Base-by-base conservation (phyloP, 2,888 invertebrate species). In the Lordiphosa fenestrarum region DNA sequence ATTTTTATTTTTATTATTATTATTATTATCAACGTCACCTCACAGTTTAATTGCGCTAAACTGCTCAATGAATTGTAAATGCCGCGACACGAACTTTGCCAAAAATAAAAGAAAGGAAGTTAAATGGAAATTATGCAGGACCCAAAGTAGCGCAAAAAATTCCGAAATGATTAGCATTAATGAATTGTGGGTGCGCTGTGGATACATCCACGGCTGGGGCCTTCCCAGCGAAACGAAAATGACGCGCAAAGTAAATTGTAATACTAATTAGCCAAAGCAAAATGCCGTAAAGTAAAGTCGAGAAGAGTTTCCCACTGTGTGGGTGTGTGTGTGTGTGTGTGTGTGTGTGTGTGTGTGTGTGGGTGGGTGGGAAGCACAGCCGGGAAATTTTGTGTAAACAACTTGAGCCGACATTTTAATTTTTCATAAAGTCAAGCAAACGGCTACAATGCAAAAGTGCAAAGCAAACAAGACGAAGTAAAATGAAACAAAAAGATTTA, bases 1-100 rank as follows among this genome's bases (percentile, higher is more conserved):
- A 52, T 69, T 53, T 63, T 69, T 78, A 66, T 74, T 55, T n/a
- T 19, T 19, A 19, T 25, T 25, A 35, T 40, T 56, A 52, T 69
- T 53, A 65, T 69, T 78, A 66, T 74, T 55, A 53, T 70, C 44
- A 44, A 33, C 44, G 62, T 58, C 63, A 62, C 57, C 66, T 71
- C 66, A 47, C 62, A 73, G 81, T 84, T 85, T 80, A 84, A 85
- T 85, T 85, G 71, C 69, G 84, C 66, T 81, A 76, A 80, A 81
- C 73, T 84, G 85, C 69, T 66, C 80, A 85, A 85, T 85, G 80
- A 85, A 81, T 81, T 85, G 81, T 84, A 84, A 85, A 84, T 81
- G 75, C 30, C 9, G 52, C 54, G 52, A 42, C 57, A 55, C 37
- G 78, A 77, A 69, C 63, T 82, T 84, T 60, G 41, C 48, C 55